phyloP scores from a whole-genome alignment of 1,140 invertebrate genomes.

The Oryzaephilus surinamensis region DNA sequence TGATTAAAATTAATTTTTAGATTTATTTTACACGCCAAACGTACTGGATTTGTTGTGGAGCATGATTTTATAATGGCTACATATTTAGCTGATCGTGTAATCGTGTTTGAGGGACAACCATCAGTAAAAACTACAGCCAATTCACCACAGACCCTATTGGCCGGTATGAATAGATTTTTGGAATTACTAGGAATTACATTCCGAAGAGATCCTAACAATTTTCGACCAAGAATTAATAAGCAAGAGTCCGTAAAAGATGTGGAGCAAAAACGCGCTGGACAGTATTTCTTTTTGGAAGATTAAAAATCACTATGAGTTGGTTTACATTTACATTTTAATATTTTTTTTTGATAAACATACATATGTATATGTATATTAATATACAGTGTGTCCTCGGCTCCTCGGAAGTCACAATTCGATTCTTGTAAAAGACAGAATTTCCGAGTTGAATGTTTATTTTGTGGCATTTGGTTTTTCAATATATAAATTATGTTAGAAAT shows the following conservation, averaged over 20 bases:
- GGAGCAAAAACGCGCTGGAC: conserved; percentile 93
- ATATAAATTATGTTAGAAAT: too few relatives aligned
- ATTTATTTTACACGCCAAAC: conserved; percentile 98
- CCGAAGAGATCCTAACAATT: conserved; percentile 97
- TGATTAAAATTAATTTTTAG: conserved; percentile 43
- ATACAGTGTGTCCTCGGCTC: too few relatives aligned
- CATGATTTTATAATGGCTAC: conserved; percentile 99
- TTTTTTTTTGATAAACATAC: too few relatives aligned
- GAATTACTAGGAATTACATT: conserved; percentile 97
- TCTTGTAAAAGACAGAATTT: too few relatives aligned
- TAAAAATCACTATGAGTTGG: conserved; percentile 36
- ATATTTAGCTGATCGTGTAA: conserved; percentile 96
- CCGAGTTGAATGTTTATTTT: too few relatives aligned
- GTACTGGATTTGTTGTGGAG: conserved; percentile 98
- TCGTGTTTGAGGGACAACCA: conserved; percentile 94
- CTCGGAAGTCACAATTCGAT: too few relatives aligned
- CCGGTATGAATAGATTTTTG: conserved; percentile 98
- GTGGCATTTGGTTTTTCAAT: too few relatives aligned
- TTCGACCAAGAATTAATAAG: conserved; percentile 97
- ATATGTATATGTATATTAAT: too few relatives aligned
- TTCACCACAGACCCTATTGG: conserved; percentile 84
- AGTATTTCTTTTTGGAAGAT: conserved; percentile 98
- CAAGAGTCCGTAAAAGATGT: conserved; percentile 93
- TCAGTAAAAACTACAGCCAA: conserved; percentile 83
- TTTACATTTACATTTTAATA: conserved; percentile 3